Evolutionary conservation across 2,797 vertebrate genomes (phyloP).

Genomic region (Urosaurus nigricauda): DNA sequence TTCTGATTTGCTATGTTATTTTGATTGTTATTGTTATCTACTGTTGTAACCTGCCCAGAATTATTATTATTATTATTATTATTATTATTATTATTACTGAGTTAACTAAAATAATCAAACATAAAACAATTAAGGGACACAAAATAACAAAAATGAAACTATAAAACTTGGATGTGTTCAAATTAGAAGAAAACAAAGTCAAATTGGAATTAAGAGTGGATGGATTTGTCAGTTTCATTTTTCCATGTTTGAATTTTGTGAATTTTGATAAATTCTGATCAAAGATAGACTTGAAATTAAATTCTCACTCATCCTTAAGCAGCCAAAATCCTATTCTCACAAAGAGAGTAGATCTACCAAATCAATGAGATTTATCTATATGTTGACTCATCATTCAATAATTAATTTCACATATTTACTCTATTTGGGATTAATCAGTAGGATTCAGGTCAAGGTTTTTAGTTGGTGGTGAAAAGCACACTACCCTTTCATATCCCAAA

Average conservation of each 20-base stretch:
- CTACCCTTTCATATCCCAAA: background rate
- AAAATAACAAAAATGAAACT: background rate
- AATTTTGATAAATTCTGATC: background rate
- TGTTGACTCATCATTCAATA: too few relatives aligned
- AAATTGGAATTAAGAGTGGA: background rate
- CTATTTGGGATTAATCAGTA: too few relatives aligned
- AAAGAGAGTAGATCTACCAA: too few relatives aligned
- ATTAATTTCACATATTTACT: too few relatives aligned
- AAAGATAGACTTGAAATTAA: background rate
- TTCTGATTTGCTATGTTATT: too few relatives aligned
- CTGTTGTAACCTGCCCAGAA: too few relatives aligned
- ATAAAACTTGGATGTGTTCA: background rate
- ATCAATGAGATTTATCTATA: too few relatives aligned
- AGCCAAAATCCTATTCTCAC: background rate
- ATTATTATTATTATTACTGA: too few relatives aligned
- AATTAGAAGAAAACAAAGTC: too few relatives aligned
- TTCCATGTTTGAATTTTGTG: background rate
- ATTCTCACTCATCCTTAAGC: background rate
- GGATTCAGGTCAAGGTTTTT: background rate
- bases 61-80: too few relatives aligned
- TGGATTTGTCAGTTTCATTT: background rate
- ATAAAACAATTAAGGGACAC: background rate
- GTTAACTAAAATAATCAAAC: background rate
- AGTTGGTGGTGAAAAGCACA: background rate
- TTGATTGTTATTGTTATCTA: too few relatives aligned